phyloP scores from a whole-genome alignment of 2,113 vertebrate genomes.

The Proterorhinus semilunaris region DNA sequence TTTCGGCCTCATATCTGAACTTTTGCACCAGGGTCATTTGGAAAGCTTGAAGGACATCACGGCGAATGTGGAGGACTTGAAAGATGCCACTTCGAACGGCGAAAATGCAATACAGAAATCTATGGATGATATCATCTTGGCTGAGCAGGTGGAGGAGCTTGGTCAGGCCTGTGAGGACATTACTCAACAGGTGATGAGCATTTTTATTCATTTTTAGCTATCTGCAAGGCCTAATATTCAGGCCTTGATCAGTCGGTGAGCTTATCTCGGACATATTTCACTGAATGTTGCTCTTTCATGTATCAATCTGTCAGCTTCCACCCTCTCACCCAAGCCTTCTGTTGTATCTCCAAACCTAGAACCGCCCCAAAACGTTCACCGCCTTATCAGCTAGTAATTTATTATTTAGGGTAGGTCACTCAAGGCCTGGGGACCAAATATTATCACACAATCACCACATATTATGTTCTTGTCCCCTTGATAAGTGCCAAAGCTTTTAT shows the following conservation, averaged over 20 bases:
- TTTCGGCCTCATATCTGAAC: background rate
- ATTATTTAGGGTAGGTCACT: too few species aligned
- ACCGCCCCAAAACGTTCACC: too few species aligned
- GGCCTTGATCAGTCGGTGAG: background rate
- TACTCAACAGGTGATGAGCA: constrained; percentile 74
- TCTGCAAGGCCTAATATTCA: background rate
- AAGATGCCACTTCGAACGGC: constrained; percentile 27
- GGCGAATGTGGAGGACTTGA: constrained; percentile 75
- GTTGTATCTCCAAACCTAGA: too few species aligned
- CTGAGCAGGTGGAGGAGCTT: constrained; percentile 49
- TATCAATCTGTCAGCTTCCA: too few species aligned
- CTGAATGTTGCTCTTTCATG: too few species aligned
- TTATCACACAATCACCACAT: too few species aligned
- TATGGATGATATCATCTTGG: constrained; percentile 45
- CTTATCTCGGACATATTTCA: background rate
- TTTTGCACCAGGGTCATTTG: constrained; percentile 73
- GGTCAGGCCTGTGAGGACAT: constrained; percentile 62
- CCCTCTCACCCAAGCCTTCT: too few species aligned
- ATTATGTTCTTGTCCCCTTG: too few species aligned
- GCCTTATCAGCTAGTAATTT: too few species aligned
- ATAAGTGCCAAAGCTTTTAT: too few species aligned
- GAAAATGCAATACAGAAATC: constrained; percentile 14
- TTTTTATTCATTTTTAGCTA: background rate
- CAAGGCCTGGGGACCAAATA: too few species aligned
- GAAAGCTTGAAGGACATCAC: constrained; percentile 71